These are phyloP conservation scores for Catalaphyllia jardinei DNA, from an alignment of 64 coral and sea anemone genomes.

Conservation along the genomic window DNA sequence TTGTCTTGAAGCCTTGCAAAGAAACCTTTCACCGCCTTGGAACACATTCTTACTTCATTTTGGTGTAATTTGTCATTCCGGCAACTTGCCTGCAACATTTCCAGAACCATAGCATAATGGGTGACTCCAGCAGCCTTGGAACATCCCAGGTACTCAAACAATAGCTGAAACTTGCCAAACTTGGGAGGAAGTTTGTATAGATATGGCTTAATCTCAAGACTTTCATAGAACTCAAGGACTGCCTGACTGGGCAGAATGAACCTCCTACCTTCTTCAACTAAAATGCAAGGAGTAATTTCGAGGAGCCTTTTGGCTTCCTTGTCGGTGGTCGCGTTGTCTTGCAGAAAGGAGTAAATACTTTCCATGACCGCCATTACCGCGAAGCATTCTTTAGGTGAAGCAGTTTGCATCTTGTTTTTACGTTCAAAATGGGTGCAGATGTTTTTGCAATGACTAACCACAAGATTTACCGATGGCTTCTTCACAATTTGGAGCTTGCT, in stretches of 20 bases:
- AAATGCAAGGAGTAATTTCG: constrained; percentile 8
- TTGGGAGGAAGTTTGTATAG: constrained; percentile 53
- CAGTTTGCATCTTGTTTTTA: background rate
- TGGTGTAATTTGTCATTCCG: constrained; percentile 3
- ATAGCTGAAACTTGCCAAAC: background rate
- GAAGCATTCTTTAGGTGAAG: background rate
- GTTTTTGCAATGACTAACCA: constrained; percentile 34
- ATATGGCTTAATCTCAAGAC: constrained; percentile 53
- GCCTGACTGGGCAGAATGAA: constrained; percentile 39
- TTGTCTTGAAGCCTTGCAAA: constrained; percentile 11
- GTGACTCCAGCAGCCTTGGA: background rate
- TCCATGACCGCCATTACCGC: background rate
- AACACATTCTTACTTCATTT: constrained; percentile 7
- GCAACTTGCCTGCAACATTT: constrained; percentile 12
- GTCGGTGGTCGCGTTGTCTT: background rate
- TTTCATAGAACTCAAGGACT: constrained; percentile 2
- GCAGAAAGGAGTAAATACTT: constrained; percentile 37
- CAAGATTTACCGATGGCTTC: constrained; percentile 35
- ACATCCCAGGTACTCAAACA: constrained; percentile 55
- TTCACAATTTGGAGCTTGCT: constrained; percentile 1
- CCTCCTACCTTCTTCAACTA: constrained; percentile 23
- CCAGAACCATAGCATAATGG: constrained; percentile 53
- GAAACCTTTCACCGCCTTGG: constrained; percentile 48
- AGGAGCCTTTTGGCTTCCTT: background rate
- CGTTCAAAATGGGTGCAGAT: constrained; percentile 5